Percentiles rank a stretch among this genome's conserved stretches.
These are phyloP conservation scores for Pogonophryne albipinna DNA, from an alignment of 2,797 vertebrate species.

Conservation along the genomic window DNA sequence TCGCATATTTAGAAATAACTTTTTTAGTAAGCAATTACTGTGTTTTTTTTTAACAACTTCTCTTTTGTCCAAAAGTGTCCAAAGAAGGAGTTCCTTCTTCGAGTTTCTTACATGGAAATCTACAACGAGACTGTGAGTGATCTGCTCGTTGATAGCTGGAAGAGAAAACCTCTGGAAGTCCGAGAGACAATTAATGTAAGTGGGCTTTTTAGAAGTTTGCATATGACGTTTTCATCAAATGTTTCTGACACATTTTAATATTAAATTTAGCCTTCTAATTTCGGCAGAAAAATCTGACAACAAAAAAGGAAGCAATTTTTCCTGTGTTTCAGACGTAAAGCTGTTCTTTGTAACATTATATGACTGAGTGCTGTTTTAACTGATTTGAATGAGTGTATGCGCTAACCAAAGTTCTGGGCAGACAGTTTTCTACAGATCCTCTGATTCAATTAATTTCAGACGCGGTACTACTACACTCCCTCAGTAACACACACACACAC, in stretches of 20 bases:
- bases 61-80: slow-evolving; percentile 84
- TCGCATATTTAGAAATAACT: not conserved
- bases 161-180: slow-evolving; percentile 94
- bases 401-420: too few relatives aligned
- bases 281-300: too few relatives aligned
- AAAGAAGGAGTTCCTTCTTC: slow-evolving; percentile 94
- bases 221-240: not conserved
- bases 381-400: too few relatives aligned
- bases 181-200: slow-evolving; percentile 93
- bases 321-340: not conserved
- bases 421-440: too few relatives aligned
- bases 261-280: not conserved
- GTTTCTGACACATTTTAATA: not conserved
- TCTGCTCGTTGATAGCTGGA: slow-evolving; percentile 91
- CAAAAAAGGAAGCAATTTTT: not conserved
- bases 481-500: too few relatives aligned
- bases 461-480: too few relatives aligned
- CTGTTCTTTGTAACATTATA: not conserved
- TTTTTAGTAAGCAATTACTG: not conserved
- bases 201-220: not conserved
- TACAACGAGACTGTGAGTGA: slow-evolving; percentile 97
- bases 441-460: too few relatives aligned
- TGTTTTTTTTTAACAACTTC: slow-evolving; percentile 3
- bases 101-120: slow-evolving; percentile 99
- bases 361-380: not conserved